Evolutionary conservation across 2,113 vertebrate species (phyloP).

Genomic region (Dasyornis broadbenti): DNA sequence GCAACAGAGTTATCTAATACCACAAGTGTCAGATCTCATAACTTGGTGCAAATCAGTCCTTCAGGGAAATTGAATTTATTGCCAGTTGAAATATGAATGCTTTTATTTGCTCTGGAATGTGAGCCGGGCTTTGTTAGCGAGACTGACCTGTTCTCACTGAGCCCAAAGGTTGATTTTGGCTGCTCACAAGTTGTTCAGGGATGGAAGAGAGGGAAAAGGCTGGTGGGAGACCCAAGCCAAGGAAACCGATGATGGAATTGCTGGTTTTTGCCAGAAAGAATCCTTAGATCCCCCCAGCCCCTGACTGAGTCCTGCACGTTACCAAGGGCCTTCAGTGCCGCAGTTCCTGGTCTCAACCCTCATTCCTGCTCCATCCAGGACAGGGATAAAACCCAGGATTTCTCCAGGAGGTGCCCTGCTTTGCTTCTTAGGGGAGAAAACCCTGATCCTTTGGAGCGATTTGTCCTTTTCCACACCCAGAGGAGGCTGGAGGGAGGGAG

Average conservation of each 20-base stretch:
- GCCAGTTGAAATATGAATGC: neutral
- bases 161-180: neutral
- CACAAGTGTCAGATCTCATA: neutral
- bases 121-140: neutral
- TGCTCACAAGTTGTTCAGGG: neutral
- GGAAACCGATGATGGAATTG: neutral
- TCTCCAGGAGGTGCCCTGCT: neutral
- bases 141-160: neutral
- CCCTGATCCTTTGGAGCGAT: neutral
- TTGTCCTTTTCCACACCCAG: neutral
- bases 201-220: neutral
- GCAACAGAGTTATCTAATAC: neutral
- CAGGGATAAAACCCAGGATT: fast-evolving
- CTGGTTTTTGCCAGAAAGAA: neutral
- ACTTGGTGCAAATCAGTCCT: neutral
- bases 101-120: neutral
- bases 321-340: neutral
- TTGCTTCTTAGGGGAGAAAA: neutral
- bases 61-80: neutral
- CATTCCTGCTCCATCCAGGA: neutral
- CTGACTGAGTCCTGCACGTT: fast-evolving
- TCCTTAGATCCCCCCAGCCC: neutral
- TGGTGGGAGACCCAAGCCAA: neutral
- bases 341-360: fast-evolving
- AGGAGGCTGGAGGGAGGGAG: neutral